Evolutionary conservation across 1,140 invertebrate genomes (phyloP).

Genomic region (Cydia fagiglandana): DNA sequence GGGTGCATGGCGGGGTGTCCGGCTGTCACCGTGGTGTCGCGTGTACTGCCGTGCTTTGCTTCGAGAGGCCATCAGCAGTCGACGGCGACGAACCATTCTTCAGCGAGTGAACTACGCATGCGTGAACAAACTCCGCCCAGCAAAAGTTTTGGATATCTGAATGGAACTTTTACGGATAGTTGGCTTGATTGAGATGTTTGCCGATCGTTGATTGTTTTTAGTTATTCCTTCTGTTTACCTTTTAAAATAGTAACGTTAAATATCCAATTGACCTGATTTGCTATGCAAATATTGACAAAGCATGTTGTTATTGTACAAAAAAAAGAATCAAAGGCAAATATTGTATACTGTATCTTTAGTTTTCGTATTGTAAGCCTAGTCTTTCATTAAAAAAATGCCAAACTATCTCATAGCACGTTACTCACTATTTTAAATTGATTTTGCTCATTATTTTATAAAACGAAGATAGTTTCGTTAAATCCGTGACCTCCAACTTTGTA

Average conservation of each 20-base stretch:
- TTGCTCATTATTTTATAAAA: no score
- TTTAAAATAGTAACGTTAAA: background rate
- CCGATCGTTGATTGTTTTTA: constrained; percentile 35
- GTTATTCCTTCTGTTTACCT: background rate
- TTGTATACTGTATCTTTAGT: no score
- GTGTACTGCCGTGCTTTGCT: constrained; percentile 53
- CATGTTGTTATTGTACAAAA: no score
- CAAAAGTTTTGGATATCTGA: constrained; percentile 53
- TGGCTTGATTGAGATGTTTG: background rate
- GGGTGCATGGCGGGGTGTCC: constrained; percentile 61
- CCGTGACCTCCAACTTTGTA: no score
- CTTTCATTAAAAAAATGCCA: no score
- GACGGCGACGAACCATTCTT: constrained; percentile 63
- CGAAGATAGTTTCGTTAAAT: no score
- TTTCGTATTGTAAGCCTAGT: no score
- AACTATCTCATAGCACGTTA: no score
- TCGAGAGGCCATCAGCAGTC: constrained; percentile 42
- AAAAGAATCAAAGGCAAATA: no score
- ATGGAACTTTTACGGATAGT: constrained; percentile 22
- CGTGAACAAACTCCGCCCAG: constrained; percentile 57
- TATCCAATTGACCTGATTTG: background rate
- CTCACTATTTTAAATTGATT: no score
- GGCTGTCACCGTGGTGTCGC: constrained; percentile 53
- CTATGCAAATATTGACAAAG: no score
- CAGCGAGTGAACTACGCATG: constrained; percentile 55